A percentile compares a stretch with the other conserved stretches of the same genome.
These are phyloP conservation scores for Sympetrum striolatum DNA, from an alignment of 2,888 invertebrate genomes.

Conservation along the genomic window DNA sequence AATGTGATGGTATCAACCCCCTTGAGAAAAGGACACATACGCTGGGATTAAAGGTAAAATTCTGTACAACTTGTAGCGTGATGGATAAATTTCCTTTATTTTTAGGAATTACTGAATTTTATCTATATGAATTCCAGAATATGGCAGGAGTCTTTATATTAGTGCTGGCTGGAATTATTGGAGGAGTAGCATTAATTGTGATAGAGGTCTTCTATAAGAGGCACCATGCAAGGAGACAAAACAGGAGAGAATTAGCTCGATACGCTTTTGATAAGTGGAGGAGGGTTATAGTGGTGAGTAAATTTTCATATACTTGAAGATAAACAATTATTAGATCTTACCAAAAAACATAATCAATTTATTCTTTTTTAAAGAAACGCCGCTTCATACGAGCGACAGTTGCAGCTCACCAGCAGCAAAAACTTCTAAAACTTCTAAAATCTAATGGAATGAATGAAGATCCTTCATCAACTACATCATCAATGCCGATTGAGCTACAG, in stretches of 20 bases:
- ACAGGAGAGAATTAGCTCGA: slow-evolving; percentile 91
- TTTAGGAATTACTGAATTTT: background rate
- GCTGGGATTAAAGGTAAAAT: slow-evolving; percentile 76
- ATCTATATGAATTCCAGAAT: slow-evolving; percentile 62
- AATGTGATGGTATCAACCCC: slow-evolving; percentile 56
- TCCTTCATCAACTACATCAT: background rate
- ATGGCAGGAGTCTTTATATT: slow-evolving; percentile 99
- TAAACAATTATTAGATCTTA: background rate
- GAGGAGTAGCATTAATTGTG: slow-evolving; percentile 94
- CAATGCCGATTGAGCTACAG: background rate
- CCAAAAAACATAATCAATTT: background rate
- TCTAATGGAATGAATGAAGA: slow-evolving; percentile 7
- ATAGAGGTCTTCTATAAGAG: slow-evolving; percentile 98
- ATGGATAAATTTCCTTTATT: background rate
- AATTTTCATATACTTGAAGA: background rate
- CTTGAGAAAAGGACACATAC: slow-evolving; percentile 95
- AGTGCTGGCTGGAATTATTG: slow-evolving; percentile 93
- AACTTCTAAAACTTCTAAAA: background rate
- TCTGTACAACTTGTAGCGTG: background rate
- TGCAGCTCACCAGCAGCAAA: slow-evolving; percentile 9
- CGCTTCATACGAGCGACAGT: slow-evolving; percentile 17
- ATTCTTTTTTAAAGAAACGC: background rate
- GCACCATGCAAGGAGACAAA: slow-evolving; percentile 94
- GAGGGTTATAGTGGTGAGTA: slow-evolving; percentile 87
- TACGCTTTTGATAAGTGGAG: slow-evolving; percentile 98